phyloP scores from a whole-genome alignment of 2,888 invertebrate genomes.

The Minunthozetes semirufus region DNA sequence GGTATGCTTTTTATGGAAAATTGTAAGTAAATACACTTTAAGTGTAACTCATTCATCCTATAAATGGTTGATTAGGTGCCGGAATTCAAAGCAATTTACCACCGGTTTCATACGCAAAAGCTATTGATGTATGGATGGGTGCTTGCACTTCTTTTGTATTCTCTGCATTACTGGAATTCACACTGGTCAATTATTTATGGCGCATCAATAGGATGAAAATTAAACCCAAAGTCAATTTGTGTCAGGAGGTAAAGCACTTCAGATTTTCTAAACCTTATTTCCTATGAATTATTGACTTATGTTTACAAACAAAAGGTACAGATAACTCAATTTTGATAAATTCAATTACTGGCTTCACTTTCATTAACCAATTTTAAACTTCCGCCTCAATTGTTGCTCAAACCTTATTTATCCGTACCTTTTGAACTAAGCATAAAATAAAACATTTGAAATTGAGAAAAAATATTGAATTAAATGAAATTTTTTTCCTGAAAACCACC shows the following conservation, averaged over 20 bases:
- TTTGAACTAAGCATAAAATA: neutral
- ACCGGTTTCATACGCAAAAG: slow-evolving; percentile 44
- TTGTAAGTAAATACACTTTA: too few species aligned
- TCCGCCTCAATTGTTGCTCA: too few species aligned
- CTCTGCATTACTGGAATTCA: slow-evolving; percentile 52
- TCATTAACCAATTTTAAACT: too few species aligned
- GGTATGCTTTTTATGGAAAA: slow-evolving; percentile 20
- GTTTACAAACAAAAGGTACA: too few species aligned
- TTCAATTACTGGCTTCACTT: too few species aligned
- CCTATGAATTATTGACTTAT: too few species aligned
- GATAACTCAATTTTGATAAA: too few species aligned
- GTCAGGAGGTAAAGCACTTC: neutral
- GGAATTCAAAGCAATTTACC: slow-evolving; percentile 44
- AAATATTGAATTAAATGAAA: neutral
- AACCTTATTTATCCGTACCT: too few species aligned
- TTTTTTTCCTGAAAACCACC: neutral
- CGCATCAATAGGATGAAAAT: neutral
- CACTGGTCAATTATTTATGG: slow-evolving; percentile 43
- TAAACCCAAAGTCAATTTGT: neutral
- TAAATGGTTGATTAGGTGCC: slow-evolving; percentile 36
- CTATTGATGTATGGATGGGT: slow-evolving; percentile 47
- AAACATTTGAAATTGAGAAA: neutral
- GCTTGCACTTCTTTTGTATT: slow-evolving; percentile 51
- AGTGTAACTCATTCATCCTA: too few species aligned
- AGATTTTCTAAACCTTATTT: neutral